Evolutionary conservation across 2,888 invertebrate species (phyloP).

Genomic region (Aphodius sticticus): DNA sequence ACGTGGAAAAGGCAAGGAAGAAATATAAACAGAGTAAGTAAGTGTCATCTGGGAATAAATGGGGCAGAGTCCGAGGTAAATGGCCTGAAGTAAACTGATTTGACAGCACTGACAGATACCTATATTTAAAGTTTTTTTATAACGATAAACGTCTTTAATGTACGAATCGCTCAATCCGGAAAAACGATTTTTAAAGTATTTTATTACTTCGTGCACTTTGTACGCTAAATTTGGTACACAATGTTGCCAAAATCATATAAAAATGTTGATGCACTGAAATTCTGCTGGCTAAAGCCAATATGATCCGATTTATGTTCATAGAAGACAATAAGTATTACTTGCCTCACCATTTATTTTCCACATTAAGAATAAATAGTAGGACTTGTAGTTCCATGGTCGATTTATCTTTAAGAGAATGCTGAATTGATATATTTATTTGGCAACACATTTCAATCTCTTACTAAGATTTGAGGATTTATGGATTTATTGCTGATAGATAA

Average conservation of each 20-base stretch:
- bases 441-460: background rate
- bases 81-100: slow-evolving; percentile 26
- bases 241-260: background rate
- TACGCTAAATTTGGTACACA: background rate
- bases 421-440: slow-evolving; percentile 24
- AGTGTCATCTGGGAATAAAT: slow-evolving; percentile 31
- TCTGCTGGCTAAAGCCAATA: slow-evolving; percentile 7
- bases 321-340: slow-evolving; percentile 55
- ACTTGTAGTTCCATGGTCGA: slow-evolving; percentile 47
- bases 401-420: slow-evolving; percentile 56
- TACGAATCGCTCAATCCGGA: background rate
- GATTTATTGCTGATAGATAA: background rate
- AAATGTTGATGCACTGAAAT: background rate
- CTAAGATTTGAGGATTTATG: background rate
- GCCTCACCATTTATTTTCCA: slow-evolving; percentile 55
- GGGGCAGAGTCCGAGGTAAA: slow-evolving; percentile 15
- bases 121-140: background rate
- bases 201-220: too few relatives aligned
- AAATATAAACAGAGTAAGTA: slow-evolving; percentile 31
- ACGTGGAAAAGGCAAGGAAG: slow-evolving; percentile 30
- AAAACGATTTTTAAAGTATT: background rate
- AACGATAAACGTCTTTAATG: background rate
- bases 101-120: slow-evolving; percentile 12
- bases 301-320: slow-evolving; percentile 53
- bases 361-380: slow-evolving; percentile 53